Evolutionary conservation across 2,888 invertebrate species (phyloP).

Genomic region (Rugalucina vietnamica): DNA sequence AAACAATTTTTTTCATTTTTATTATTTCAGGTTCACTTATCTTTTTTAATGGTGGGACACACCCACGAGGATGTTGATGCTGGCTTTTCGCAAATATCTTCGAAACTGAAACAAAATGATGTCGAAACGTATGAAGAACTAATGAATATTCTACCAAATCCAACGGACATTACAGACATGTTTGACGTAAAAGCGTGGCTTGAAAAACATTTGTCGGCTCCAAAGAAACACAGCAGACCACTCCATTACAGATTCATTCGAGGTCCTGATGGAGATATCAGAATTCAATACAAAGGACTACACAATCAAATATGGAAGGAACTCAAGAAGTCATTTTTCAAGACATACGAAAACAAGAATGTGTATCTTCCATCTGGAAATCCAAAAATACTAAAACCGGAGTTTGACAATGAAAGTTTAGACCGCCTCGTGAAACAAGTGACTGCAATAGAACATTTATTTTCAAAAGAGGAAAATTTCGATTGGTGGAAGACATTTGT

Average conservation of each 20-base stretch:
- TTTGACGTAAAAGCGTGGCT: background rate
- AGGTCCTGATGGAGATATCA: background rate
- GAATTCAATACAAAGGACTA: background rate
- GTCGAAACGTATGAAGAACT: background rate
- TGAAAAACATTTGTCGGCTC: background rate
- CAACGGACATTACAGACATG: background rate
- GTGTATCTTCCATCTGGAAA: background rate
- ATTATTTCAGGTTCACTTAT: conserved; percentile 6
- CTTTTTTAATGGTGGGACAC: conserved; percentile 3
- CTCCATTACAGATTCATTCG: background rate
- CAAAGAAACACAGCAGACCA: background rate
- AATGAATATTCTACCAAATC: background rate
- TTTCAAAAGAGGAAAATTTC: background rate
- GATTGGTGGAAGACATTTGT: background rate
- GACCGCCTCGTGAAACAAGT: background rate
- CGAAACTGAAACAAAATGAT: background rate
- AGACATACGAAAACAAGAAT: background rate
- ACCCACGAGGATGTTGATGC: background rate
- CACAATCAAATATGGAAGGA: background rate
- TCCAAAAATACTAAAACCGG: background rate
- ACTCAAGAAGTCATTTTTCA: background rate
- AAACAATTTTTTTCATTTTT: too few relatives aligned
- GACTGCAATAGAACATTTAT: background rate
- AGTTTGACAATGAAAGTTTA: background rate
- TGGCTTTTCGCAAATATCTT: background rate